Evolutionary conservation across 2,113 vertebrate genomes (phyloP), one percentile per base, ranked within the genome.

Genomic region (Odocoileus virginianus): DNA sequence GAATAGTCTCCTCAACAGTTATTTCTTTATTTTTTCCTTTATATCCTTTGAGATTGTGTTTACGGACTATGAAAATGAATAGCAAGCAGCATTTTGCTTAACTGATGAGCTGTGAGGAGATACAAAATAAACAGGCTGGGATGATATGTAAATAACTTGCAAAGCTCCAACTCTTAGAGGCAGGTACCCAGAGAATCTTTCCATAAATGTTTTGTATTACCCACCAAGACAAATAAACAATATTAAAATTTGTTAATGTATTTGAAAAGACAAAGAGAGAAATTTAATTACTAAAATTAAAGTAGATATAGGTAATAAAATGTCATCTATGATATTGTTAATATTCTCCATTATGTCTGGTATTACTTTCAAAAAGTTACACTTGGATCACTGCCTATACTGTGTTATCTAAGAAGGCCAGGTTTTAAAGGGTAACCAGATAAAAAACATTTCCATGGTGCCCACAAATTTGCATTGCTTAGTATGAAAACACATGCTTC

Each of bases 351-450:
- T 52, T 87, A 94, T 89, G 92, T 83, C 25, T 88, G 33, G 36
- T 55, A 71, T 64, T 86, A 89, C 33, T 88, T 91, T 95, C 43
- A 90, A 83, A 96, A 92, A 94, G 27, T 58, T 89, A 67, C 43
- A 17, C 28, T 93, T 97, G 97, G 97, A 94, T 87, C 30, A 1
- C 58, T 83, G 97, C 86, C 97, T 89, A 27, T 6, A n/a, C n/a
- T 76, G 19, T 27, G 85, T 96, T 98, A 98, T 98, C 98, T 98
- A 60, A 91, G 82, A 71, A 81, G 78, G 89, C 94, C 98, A 98
- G 98, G 83, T 93, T 95, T 45, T 83, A 94, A 97, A 96, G 97
- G 91, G 86, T 30, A 89, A 11, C 30, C 82, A 98, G 98, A 98
- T 98, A 97, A 97, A 97, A 50, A 88, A 61, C 2, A 21, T 74